Conservation (phyloP, 30 jellyfish, hydroid and myxozoan genomes). For the Chrysaora quinquecirrha region DNA sequence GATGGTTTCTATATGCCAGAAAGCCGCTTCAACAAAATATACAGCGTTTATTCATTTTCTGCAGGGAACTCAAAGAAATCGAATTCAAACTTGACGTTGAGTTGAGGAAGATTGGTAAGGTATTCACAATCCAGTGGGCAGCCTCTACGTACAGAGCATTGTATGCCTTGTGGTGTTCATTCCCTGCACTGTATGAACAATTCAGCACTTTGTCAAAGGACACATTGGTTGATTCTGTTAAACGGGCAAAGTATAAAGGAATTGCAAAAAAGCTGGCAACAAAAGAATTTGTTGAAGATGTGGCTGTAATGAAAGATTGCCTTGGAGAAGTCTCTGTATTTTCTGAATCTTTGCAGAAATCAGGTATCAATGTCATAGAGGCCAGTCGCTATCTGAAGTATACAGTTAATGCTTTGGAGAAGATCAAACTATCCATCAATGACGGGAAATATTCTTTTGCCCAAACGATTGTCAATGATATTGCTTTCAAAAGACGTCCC, state of each 20-base stretch:
- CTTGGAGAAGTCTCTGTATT: slow-evolving; percentile 25
- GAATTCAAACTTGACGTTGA: slow-evolving; percentile 54
- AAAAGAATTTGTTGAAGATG: slow-evolving; percentile 48
- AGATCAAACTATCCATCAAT: slow-evolving; percentile 32
- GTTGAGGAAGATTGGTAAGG: slow-evolving; percentile 52
- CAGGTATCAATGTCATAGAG: slow-evolving; percentile 10
- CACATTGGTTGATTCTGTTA: neutral
- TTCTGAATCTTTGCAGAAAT: slow-evolving; percentile 59
- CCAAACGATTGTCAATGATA: slow-evolving; percentile 7
- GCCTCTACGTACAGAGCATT: slow-evolving; percentile 68
- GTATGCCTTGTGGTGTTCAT: slow-evolving; percentile 28
- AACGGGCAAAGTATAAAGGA: slow-evolving; percentile 21
- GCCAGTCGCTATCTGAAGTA: slow-evolving; percentile 45
- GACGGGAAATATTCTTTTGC: slow-evolving; percentile 50
- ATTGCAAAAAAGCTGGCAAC: slow-evolving; percentile 29
- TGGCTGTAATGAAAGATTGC: slow-evolving; percentile 49
- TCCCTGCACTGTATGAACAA: slow-evolving; percentile 25
- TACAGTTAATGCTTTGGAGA: slow-evolving; percentile 42
- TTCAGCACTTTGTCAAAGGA: slow-evolving; percentile 35
- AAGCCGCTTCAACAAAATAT: slow-evolving; percentile 30
- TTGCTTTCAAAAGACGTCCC: slow-evolving; percentile 12
- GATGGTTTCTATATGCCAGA: slow-evolving; percentile 24
- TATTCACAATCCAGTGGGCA: slow-evolving; percentile 63
- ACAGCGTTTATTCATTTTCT: slow-evolving; percentile 34
- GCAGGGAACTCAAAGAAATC: slow-evolving; percentile 49